A percentile compares a stretch with the other conserved stretches of the same genome.
These are phyloP conservation scores for Pecten maximus DNA, from an alignment of 2,888 invertebrate genomes.

Conservation along the genomic window DNA sequence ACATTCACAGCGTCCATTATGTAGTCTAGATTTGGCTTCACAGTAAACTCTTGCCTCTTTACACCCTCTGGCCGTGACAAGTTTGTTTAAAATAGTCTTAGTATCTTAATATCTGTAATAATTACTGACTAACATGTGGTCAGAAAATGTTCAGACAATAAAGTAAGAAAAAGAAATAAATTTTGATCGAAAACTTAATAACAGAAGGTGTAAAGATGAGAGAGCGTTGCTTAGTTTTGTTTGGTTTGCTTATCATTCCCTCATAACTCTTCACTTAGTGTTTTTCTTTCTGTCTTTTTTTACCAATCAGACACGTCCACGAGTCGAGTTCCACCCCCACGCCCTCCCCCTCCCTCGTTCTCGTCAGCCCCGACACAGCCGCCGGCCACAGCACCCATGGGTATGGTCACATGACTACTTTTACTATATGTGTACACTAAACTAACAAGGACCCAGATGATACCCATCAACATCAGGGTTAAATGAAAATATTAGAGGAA, in stretches of 20 bases:
- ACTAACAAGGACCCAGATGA: background rate
- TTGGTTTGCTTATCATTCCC: background rate
- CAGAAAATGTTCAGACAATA: too few species aligned
- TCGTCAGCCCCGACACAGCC: constrained; percentile 61
- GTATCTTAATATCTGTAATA: too few species aligned
- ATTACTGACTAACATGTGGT: too few species aligned
- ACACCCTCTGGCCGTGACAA: background rate
- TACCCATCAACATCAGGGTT: background rate
- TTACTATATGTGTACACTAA: background rate
- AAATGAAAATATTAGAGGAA: background rate
- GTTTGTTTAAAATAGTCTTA: background rate
- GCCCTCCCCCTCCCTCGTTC: constrained; percentile 68
- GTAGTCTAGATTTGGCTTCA: background rate
- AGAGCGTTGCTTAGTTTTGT: background rate
- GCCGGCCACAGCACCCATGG: constrained; percentile 50
- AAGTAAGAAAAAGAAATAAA: too few species aligned
- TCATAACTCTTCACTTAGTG: background rate
- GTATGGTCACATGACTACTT: constrained; percentile 40
- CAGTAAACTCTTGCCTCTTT: background rate
- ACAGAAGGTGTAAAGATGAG: background rate
- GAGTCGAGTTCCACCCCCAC: constrained; percentile 53
- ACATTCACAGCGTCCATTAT: background rate
- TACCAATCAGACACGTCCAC: constrained; percentile 31
- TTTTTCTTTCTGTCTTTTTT: constrained; percentile 46
- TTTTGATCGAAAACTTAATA: too few species aligned